Evolutionary conservation across 2,888 invertebrate genomes (phyloP).

Genomic region (Ennomos fuscantarius): DNA sequence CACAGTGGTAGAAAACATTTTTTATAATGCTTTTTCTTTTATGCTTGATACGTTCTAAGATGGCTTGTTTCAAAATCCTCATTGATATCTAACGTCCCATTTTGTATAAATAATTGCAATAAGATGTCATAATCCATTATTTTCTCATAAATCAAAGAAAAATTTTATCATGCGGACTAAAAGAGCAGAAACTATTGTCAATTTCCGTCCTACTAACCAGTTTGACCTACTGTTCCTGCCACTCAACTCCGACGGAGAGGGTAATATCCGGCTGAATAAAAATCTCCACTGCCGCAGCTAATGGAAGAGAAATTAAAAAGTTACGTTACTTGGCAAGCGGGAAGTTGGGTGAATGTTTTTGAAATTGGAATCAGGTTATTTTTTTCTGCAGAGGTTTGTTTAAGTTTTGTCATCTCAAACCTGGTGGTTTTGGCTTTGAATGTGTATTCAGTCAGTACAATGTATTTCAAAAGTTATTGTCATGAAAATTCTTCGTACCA

Average conservation of each 20-base stretch:
- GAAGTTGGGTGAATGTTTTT: conserved; percentile 15
- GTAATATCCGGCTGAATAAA: conserved; percentile 44
- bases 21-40: too few relatives aligned
- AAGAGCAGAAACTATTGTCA: conserved; percentile 13
- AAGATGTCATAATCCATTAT: too few relatives aligned
- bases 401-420: not conserved
- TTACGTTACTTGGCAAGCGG: conserved; percentile 28
- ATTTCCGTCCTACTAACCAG: conserved; percentile 24
- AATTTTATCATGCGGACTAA: not conserved
- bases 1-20: too few relatives aligned
- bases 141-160: too few relatives aligned
- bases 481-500: too few relatives aligned
- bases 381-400: not conserved
- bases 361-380: conserved; percentile 9
- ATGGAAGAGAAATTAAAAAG: conserved; percentile 42
- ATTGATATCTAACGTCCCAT: too few relatives aligned
- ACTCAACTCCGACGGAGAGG: conserved; percentile 37
- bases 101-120: too few relatives aligned
- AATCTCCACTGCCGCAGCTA: conserved; percentile 37
- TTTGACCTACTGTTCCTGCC: conserved; percentile 21
- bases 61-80: too few relatives aligned
- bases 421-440: too few relatives aligned
- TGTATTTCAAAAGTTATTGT: too few relatives aligned
- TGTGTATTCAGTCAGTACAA: too few relatives aligned
- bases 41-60: too few relatives aligned